A percentile compares a stretch with the other conserved stretches of the same genome.
Conservation (phyloP, 2,888 invertebrate species). For the Drosophila ochracea region DNA sequence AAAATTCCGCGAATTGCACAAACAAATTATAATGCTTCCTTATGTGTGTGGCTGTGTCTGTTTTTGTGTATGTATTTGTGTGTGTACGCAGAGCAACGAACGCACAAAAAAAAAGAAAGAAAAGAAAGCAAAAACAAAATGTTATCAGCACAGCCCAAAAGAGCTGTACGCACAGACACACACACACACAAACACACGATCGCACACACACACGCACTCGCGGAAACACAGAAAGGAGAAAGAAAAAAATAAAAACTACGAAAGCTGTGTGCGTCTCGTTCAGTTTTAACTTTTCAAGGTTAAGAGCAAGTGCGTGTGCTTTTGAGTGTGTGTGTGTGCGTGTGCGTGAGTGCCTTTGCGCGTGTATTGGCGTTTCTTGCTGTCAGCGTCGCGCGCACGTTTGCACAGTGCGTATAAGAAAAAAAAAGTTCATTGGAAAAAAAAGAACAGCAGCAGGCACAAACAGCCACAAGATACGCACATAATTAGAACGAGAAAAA, state of each 20-base stretch:
- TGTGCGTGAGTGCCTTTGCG: conserved; percentile 17
- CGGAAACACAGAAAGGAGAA: conserved; percentile 50
- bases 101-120: conserved; percentile 48
- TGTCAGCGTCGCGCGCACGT: conserved; percentile 45
- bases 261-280: conserved; percentile 49
- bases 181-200: neutral
- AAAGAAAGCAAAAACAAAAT: conserved; percentile 69
- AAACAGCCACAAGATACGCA: conserved; percentile 47
- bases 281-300: conserved; percentile 68
- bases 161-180: conserved; percentile 38
- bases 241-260: conserved; percentile 36
- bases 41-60: conserved; percentile 4
- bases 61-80: conserved; percentile 2
- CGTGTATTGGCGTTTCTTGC: conserved; percentile 41
- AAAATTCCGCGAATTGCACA: conserved; percentile 45
- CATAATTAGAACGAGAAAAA: conserved; percentile 44
- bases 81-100: conserved; percentile 51
- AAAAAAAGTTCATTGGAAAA: conserved; percentile 32
- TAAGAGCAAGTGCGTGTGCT: conserved; percentile 78
- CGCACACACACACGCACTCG: conserved; percentile 10
- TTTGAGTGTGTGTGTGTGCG: conserved; percentile 29
- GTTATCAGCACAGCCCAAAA: conserved; percentile 69
- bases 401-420: conserved; percentile 62
- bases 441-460: conserved; percentile 31
- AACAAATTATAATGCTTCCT: conserved; percentile 27